Percentiles rank a stretch among this genome's conserved stretches.
Evolutionary conservation across 2,797 vertebrate genomes (phyloP).

Genomic region (Paramormyrops hopkinsi): DNA sequence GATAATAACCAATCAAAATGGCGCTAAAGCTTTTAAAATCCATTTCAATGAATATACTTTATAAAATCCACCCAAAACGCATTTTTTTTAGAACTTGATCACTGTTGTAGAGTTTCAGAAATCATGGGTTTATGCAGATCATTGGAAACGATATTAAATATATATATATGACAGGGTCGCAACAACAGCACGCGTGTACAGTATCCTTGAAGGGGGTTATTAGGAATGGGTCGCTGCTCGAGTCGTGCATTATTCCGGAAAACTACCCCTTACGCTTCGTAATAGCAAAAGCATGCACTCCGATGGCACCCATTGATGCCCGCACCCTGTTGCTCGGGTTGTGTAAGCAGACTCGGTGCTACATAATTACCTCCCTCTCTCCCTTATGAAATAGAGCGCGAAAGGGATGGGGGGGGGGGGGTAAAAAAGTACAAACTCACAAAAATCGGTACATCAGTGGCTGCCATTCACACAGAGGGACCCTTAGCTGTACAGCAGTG

Average conservation of each 20-base stretch:
- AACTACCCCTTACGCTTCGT: neutral
- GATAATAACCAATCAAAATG: neutral
- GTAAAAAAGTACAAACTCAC: neutral
- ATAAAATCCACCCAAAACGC: neutral
- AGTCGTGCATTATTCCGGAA: neutral
- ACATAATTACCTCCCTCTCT: constrained; percentile 4
- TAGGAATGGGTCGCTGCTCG: neutral
- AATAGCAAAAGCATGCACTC: neutral
- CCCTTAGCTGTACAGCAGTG: neutral
- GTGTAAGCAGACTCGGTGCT: neutral
- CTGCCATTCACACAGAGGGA: neutral
- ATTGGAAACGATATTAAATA: neutral
- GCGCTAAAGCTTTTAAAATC: neutral
- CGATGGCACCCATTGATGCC: neutral
- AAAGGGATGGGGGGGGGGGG: neutral
- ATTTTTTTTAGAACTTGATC: neutral
- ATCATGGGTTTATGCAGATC: neutral
- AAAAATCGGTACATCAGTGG: neutral
- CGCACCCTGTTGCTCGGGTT: neutral
- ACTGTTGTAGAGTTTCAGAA: neutral
- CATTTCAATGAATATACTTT: neutral
- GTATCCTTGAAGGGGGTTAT: neutral
- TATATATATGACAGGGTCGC: neutral
- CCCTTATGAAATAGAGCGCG: neutral
- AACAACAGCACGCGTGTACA: neutral